These are phyloP conservation scores for Oryzaephilus surinamensis DNA, from an alignment of 1,140 invertebrate genomes.

Conservation along the genomic window DNA sequence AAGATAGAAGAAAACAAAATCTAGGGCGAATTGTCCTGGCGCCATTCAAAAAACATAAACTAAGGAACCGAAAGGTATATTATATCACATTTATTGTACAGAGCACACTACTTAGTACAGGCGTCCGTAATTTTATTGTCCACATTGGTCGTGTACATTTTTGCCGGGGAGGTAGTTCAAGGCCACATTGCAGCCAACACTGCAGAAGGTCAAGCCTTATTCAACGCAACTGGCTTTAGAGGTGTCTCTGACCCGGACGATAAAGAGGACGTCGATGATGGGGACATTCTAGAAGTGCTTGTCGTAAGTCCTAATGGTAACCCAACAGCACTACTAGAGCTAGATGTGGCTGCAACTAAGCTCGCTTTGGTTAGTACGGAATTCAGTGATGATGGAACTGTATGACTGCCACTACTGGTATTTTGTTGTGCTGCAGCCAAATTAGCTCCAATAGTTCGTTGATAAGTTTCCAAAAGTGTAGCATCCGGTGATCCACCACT, in stretches of 20 bases:
- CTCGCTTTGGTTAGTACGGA: conserved; percentile 25
- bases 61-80: conserved; percentile 33
- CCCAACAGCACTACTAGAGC: conserved; percentile 7
- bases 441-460: conserved; percentile 43
- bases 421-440: conserved; percentile 33
- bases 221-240: conserved; percentile 33
- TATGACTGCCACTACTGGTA: conserved; percentile 9
- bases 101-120: conserved; percentile 24
- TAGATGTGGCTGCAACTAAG: conserved; percentile 22
- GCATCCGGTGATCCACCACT: conserved; percentile 46
- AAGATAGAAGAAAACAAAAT: too few species aligned
- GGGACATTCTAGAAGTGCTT: conserved; percentile 27
- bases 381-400: conserved; percentile 11
- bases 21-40: conserved; percentile 10
- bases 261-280: conserved; percentile 25
- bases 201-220: conserved; percentile 33
- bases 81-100: conserved; percentile 38
- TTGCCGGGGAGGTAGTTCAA: conserved; percentile 31
- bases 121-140: conserved; percentile 35
- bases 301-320: conserved; percentile 29
- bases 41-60: conserved; percentile 12
- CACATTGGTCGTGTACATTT: conserved; percentile 29
- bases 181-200: conserved; percentile 19
- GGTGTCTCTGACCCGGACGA: conserved; percentile 33
- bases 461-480: conserved; percentile 54